These are phyloP conservation scores for Tarsius wallacei DNA, from an alignment of 2,797 vertebrate genomes.

Conservation along the genomic window DNA sequence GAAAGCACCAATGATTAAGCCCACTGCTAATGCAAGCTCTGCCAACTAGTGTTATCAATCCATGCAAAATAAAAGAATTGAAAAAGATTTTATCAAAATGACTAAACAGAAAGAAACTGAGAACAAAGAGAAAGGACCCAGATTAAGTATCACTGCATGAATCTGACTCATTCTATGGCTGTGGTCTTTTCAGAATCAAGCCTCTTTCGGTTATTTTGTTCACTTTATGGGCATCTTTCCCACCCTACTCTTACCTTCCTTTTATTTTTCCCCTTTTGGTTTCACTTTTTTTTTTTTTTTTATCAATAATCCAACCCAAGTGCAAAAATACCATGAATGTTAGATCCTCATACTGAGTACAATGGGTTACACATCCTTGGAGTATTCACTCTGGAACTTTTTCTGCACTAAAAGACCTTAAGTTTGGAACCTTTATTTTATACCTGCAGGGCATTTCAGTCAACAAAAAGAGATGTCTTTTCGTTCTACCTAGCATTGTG, in stretches of 20 bases:
- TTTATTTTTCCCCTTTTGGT: neutral
- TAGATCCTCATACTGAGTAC: neutral
- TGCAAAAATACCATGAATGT: conserved; percentile 13
- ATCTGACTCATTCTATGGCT: neutral
- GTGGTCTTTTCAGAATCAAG: neutral
- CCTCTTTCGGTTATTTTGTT: conserved; percentile 34
- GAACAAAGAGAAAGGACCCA: neutral
- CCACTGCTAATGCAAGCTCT: neutral
- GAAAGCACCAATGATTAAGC: neutral
- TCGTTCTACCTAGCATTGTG: conserved; percentile 24
- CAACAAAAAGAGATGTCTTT: conserved; percentile 57
- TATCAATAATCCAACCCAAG: conserved; percentile 50
- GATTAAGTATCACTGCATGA: neutral
- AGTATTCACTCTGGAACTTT: conserved; percentile 46
- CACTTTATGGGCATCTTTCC: neutral
- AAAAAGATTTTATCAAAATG: conserved; percentile 45
- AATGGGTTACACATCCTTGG: neutral
- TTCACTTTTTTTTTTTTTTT: neutral
- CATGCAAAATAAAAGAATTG: neutral
- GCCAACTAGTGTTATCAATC: neutral
- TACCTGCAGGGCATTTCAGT: conserved; percentile 43
- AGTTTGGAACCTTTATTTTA: conserved; percentile 72
- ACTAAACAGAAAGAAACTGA: conserved; percentile 16
- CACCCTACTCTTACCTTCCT: neutral
- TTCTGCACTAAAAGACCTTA: conserved; percentile 45